Evolutionary conservation across 2,797 vertebrate genomes (phyloP).

Genomic region (Phrynocephalus vlangalii): DNA sequence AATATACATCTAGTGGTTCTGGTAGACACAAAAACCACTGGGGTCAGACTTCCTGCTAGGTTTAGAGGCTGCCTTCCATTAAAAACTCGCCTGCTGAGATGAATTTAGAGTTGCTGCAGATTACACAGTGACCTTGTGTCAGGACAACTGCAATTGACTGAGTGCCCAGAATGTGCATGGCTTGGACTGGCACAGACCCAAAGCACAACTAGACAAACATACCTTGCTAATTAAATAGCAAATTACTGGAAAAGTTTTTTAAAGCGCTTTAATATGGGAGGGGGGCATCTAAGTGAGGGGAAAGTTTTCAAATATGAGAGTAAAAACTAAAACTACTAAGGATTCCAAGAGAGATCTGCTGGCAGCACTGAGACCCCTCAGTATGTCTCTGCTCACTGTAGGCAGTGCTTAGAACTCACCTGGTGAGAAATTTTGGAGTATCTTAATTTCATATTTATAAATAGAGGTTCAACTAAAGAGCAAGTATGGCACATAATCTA

Average conservation of each 20-base stretch:
- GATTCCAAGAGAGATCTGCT: slow-evolving; percentile 32
- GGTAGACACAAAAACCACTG: neutral
- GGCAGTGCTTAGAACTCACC: slow-evolving; percentile 43
- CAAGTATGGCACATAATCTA: slow-evolving; percentile 22
- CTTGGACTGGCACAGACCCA: neutral
- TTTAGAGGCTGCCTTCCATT: neutral
- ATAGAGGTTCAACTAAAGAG: slow-evolving; percentile 66
- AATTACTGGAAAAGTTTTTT: slow-evolving; percentile 40
- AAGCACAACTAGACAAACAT: slow-evolving; percentile 28
- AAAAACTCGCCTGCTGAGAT: neutral
- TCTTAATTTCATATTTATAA: slow-evolving; percentile 72
- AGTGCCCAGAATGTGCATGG: neutral
- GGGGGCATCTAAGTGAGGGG: neutral
- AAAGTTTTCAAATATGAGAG: neutral
- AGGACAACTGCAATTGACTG: neutral
- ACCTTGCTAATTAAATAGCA: slow-evolving; percentile 21
- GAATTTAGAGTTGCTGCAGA: neutral
- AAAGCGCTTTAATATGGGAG: slow-evolving; percentile 1
- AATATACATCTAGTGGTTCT: neutral
- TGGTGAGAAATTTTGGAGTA: slow-evolving; percentile 45
- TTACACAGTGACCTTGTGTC: neutral
- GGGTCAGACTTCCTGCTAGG: neutral
- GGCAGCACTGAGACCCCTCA: slow-evolving; percentile 18
- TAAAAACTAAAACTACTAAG: slow-evolving; percentile 30
- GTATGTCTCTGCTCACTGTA: slow-evolving; percentile 43